Evolutionary conservation across 1,140 invertebrate species (phyloP), one percentile per base, ranked within the genome.

Genomic region (Nephotettix cincticeps): DNA sequence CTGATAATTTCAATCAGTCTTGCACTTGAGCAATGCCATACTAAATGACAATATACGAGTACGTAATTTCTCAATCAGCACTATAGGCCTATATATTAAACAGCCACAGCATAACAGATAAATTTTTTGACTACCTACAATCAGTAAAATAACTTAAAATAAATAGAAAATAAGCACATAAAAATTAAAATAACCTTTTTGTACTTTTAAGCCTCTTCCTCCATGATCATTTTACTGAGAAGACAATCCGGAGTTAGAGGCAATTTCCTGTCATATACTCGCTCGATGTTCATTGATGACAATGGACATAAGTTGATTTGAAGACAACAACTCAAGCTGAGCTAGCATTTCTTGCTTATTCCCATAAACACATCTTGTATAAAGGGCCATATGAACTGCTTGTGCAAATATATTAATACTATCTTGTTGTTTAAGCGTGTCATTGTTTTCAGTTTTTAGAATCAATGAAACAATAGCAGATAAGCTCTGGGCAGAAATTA

Each of bases 321-420:
- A 56, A 43, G 82, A 78, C 47, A 84, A 73, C 23, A 81, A 79
- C 72, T 83, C 79, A 14, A 84, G 61, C 1, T 81, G 72, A 1
- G 76, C 76, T 28, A 84, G 74, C 63, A 75, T 78, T 79, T 75
- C 79, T 84, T 83, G 82, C 79, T 83, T 88, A 78, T 92, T 93
- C 40, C 91, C 91, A 78, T 91, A 91, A 71, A 92, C 86, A 79
- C 89, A 91, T 70, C 90, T 90, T 13, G 88, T 87, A 54, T 86
- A 86, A 51, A 92, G 80, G 0, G 89, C 87, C 14, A 92, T 86
- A 79, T 93, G 92, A 0, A 91, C 84, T 13, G 90, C 87, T 80
- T 94, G 92, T 0, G 90, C 90, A 36, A 92, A 84, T 77, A 91
- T 84, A 76, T 93, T 90, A 71, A 94, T 77, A 1, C 68, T 47